Conservation (phyloP, 2,888 invertebrate species). For the Dynastes tityus region DNA sequence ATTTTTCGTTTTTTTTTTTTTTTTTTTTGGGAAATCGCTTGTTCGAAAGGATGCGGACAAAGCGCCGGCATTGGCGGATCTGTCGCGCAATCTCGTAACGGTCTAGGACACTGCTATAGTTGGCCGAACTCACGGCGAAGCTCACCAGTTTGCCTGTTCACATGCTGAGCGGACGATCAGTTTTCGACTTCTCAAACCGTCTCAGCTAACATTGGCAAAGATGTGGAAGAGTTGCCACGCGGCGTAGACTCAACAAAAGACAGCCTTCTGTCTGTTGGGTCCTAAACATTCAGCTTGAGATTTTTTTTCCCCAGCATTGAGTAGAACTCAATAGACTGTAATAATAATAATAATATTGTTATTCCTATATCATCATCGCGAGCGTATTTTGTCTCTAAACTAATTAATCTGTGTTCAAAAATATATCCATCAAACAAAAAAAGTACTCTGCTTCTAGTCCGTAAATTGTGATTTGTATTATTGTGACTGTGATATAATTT, state of each 20-base stretch:
- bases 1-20: not conserved
- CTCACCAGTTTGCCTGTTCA: constrained; percentile 43
- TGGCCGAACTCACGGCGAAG: constrained; percentile 21
- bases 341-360: not conserved
- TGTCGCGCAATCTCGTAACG: constrained; percentile 44
- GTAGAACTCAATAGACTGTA: constrained; percentile 47
- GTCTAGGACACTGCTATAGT: constrained; percentile 22
- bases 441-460: constrained; percentile 48
- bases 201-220: constrained; percentile 46
- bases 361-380: not conserved
- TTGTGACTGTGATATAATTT: constrained; percentile 51
- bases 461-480: constrained; percentile 48
- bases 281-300: constrained; percentile 31
- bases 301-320: constrained; percentile 35
- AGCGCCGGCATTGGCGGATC: constrained; percentile 37
- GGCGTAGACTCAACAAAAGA: constrained; percentile 40
- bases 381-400: not conserved
- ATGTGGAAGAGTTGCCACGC: constrained; percentile 54
- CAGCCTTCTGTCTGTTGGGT: constrained; percentile 40
- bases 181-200: constrained; percentile 27
- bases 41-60: not conserved
- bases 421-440: not conserved
- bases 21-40: constrained; percentile 21
- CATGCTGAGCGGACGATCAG: constrained; percentile 38
- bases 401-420: constrained; percentile 47